These are phyloP conservation scores for Drymodes brunneopygia DNA, from an alignment of 2,113 vertebrate species.

Conservation along the genomic window DNA sequence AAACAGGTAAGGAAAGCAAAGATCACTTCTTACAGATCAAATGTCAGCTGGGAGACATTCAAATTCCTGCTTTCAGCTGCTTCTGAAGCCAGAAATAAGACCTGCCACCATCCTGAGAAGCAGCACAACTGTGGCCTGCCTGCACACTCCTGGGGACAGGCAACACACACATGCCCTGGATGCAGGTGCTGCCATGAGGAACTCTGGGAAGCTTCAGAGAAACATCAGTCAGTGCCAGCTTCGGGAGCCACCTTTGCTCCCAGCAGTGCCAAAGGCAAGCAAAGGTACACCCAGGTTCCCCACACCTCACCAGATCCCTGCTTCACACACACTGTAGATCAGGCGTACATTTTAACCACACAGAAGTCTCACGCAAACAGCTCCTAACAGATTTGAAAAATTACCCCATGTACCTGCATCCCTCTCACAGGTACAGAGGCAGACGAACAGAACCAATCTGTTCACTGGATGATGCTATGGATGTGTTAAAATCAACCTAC, in stretches of 20 bases:
- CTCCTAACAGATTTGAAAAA: constrained; percentile 14
- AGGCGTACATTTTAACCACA: background rate
- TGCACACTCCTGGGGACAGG: rapidly evolving
- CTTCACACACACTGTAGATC: background rate
- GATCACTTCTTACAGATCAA: background rate
- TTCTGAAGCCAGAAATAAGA: constrained; percentile 16
- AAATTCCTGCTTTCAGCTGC: background rate
- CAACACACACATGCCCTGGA: background rate
- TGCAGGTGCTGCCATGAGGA: background rate
- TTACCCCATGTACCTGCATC: background rate
- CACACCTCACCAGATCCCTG: background rate
- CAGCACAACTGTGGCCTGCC: background rate
- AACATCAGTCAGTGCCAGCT: background rate
- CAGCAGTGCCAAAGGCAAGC: background rate
- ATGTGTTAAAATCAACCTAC: background rate
- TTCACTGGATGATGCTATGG: background rate
- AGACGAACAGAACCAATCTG: background rate
- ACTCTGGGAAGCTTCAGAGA: background rate
- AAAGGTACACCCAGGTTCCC: background rate
- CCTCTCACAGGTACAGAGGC: background rate
- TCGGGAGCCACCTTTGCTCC: background rate
- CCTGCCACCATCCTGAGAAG: background rate
- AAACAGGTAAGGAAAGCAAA: background rate
- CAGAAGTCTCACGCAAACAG: background rate
- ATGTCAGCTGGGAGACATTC: background rate